Evolutionary conservation across 2,888 invertebrate genomes (phyloP).

Genomic region (Microctonus aethiopoides): DNA sequence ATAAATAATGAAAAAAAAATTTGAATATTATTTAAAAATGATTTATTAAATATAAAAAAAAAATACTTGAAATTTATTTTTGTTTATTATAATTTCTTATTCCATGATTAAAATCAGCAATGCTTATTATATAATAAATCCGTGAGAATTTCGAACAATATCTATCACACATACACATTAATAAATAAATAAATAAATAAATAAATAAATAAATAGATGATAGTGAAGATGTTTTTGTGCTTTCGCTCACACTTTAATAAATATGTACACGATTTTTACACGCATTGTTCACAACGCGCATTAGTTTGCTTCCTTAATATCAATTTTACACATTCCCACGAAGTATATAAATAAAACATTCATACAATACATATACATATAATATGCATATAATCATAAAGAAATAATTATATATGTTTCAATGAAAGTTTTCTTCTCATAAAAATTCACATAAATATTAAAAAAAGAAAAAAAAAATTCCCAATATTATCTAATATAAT

Average conservation of each 20-base stretch:
- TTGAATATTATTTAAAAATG: too few relatives aligned
- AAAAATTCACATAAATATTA: too few relatives aligned
- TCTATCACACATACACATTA: too few relatives aligned
- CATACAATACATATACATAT: background rate
- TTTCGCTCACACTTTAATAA: conserved; percentile 13
- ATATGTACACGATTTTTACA: conserved; percentile 12
- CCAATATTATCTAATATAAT: background rate
- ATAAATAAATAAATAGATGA: too few relatives aligned
- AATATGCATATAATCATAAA: background rate
- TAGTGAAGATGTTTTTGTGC: background rate
- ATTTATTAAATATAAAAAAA: too few relatives aligned
- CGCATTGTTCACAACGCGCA: conserved; percentile 25
- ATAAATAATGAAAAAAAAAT: too few relatives aligned
- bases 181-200: too few relatives aligned
- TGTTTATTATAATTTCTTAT: too few relatives aligned
- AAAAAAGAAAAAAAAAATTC: background rate
- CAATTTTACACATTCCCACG: conserved; percentile 31
- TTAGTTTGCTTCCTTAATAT: conserved; percentile 7
- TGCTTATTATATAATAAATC: too few relatives aligned
- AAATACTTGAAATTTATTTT: too few relatives aligned
- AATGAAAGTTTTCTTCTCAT: background rate
- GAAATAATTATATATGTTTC: background rate
- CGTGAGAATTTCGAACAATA: too few relatives aligned
- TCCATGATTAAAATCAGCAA: too few relatives aligned
- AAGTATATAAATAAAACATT: conserved; percentile 16